Conservation (phyloP, 2,113 vertebrate species). For the Rhombomys opimus region DNA sequence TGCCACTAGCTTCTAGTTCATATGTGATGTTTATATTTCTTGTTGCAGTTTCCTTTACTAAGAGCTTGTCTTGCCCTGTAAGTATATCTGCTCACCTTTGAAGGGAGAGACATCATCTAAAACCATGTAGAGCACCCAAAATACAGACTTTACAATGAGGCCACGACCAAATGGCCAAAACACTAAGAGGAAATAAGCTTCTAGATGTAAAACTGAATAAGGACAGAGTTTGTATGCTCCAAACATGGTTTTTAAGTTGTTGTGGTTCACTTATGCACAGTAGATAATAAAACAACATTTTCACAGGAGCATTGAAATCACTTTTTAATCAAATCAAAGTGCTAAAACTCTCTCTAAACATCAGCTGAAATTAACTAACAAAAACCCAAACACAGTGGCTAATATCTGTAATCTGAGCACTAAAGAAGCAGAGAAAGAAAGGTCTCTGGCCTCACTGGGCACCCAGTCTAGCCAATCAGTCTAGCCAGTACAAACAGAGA, state of each 20-base stretch:
- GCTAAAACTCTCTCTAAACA: background rate
- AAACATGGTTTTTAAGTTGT: background rate
- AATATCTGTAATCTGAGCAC: background rate
- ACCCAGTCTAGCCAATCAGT: background rate
- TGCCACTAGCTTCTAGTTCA: no score
- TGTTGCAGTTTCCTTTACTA: background rate
- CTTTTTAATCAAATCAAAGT: background rate
- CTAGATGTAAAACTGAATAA: background rate
- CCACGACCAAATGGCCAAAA: background rate
- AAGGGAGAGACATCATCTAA: background rate
- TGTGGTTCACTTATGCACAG: background rate
- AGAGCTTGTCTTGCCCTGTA: background rate
- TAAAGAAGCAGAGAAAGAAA: background rate
- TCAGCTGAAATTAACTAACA: background rate
- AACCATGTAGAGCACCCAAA: background rate
- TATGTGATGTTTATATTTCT: background rate
- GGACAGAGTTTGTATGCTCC: background rate
- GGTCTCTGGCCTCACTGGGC: no score
- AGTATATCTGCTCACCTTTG: background rate
- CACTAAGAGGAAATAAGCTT: background rate
- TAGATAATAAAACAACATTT: background rate
- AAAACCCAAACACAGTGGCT: background rate
- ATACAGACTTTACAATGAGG: background rate
- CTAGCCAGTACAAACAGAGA: background rate
- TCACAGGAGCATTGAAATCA: background rate